A percentile compares a stretch with the other conserved stretches of the same genome.
phyloP scores from a whole-genome alignment of 2,888 invertebrate species.

The Ennomos quercinarius region DNA sequence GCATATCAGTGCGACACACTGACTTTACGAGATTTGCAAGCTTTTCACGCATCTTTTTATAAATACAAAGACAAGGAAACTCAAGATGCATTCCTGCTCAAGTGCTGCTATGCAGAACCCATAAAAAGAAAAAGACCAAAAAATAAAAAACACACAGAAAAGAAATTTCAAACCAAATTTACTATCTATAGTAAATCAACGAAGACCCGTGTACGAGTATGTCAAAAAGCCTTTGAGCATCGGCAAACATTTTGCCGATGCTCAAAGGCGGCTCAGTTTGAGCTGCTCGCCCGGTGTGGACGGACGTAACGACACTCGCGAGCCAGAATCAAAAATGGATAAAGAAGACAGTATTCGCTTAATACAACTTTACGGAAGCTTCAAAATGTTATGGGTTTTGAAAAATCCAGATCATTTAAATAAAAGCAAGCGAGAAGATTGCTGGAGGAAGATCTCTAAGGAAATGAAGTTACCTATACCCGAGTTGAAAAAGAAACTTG shows the following conservation, averaged over 20 bases:
- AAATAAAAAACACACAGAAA: constrained; percentile 16
- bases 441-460: constrained; percentile 28
- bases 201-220: constrained; percentile 10
- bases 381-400: constrained; percentile 17
- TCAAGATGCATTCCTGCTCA: constrained; percentile 28
- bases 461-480: constrained; percentile 27
- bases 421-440: constrained; percentile 11
- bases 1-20: constrained; percentile 13
- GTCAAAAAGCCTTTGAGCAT: constrained; percentile 1
- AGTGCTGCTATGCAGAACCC: constrained; percentile 20
- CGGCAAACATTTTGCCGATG: too few relatives aligned
- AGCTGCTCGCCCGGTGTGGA: too few relatives aligned
- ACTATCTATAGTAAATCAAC: constrained; percentile 21
- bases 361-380: constrained; percentile 17
- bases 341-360: constrained; percentile 17
- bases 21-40: constrained; percentile 17
- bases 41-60: constrained; percentile 26
- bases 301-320: too few relatives aligned
- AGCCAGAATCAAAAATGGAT: too few relatives aligned
- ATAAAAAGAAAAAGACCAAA: constrained; percentile 25
- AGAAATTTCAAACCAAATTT: constrained; percentile 25
- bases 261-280: too few relatives aligned
- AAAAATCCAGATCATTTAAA: constrained; percentile 19
- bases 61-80: constrained; percentile 30
- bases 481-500: constrained; percentile 29